Evolutionary conservation across 2,113 vertebrate species (phyloP), one percentile per base, ranked within the genome.

Genomic region (Ceratotherium simum): DNA sequence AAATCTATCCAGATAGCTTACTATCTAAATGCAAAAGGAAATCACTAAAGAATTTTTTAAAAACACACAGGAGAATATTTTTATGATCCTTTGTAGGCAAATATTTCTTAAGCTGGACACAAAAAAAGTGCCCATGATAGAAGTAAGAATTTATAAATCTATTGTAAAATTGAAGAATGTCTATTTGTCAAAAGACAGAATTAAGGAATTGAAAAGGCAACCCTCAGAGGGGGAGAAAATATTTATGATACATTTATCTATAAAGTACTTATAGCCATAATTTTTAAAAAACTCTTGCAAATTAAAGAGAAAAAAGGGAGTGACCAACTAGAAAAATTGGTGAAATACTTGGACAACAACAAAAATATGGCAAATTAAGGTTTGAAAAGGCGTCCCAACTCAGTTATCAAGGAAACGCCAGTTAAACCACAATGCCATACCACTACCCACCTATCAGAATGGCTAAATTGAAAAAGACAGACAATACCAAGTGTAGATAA

Each of bases 271-370:
- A 39, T 4, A 73, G 9, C 16, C 6, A 48, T 54, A 29, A 54
- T 56, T 96, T 96, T 83, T 56, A 79, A 88, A 80, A 29, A 86
- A 20, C 10, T 95, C 17, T 60, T 80, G 6, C 16, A 80, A 88
- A 65, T 69, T 73, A 64, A 83, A 67, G 39, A 73, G 33, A 69
- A 27, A 54, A 48, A 78, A 62, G 21, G 9, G 25, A 89, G 21
- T 60, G 56, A 73, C 14, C 8, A 21, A 65, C 8, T 42, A 20
- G 64, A 54, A 89, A 58, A 94, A 73, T 33, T 36, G 42, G 17
- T 11, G 46, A 51, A 42, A 62, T 36, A 56, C 18, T 67, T 58
- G 6, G 21, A 29, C 10, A 75, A 70, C 14, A 58, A 73, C 4
- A 62, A 36, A 67, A 36, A 31, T 54, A 82, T 62, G 21, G 33